These are phyloP conservation scores for Ichneumon xanthorius DNA, from an alignment of 2,888 invertebrate genomes.

Conservation along the genomic window DNA sequence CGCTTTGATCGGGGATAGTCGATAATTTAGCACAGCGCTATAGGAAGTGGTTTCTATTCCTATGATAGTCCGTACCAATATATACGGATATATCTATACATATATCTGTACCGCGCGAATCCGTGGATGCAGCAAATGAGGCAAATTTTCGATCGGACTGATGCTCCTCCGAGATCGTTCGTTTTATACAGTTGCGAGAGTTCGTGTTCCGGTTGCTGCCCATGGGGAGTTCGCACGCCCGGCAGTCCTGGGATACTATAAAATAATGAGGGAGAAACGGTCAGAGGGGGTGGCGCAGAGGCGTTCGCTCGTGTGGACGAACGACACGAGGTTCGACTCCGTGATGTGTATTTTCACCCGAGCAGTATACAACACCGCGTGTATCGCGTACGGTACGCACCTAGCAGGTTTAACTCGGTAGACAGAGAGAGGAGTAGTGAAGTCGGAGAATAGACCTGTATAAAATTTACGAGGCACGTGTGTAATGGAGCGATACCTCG, in stretches of 20 bases:
- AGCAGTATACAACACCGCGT: background rate
- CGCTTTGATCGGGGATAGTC: background rate
- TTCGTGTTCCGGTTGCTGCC: conserved; percentile 59
- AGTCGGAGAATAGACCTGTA: conserved; percentile 44
- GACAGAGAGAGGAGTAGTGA: conserved; percentile 19
- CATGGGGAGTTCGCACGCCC: conserved; percentile 55
- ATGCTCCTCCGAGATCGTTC: conserved; percentile 38
- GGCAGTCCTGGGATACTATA: conserved; percentile 46
- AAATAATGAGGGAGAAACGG: conserved; percentile 66
- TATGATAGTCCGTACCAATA: background rate
- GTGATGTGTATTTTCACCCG: conserved; percentile 35
- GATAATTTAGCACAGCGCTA: background rate
- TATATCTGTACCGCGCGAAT: conserved; percentile 26
- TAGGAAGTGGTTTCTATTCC: background rate
- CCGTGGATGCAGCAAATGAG: conserved; percentile 66
- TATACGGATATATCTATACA: background rate
- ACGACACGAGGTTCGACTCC: conserved; percentile 48
- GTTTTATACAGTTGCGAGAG: conserved; percentile 49
- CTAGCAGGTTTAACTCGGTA: conserved; percentile 7
- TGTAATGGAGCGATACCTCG: conserved; percentile 51
- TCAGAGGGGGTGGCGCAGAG: conserved; percentile 33
- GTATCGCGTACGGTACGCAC: conserved; percentile 45
- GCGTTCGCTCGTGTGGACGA: conserved; percentile 36
- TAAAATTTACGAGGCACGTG: conserved; percentile 59
- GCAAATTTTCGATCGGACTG: conserved; percentile 64